These are phyloP conservation scores for Amblyteles armatorius DNA, from an alignment of 2,888 invertebrate species.

Conservation along the genomic window DNA sequence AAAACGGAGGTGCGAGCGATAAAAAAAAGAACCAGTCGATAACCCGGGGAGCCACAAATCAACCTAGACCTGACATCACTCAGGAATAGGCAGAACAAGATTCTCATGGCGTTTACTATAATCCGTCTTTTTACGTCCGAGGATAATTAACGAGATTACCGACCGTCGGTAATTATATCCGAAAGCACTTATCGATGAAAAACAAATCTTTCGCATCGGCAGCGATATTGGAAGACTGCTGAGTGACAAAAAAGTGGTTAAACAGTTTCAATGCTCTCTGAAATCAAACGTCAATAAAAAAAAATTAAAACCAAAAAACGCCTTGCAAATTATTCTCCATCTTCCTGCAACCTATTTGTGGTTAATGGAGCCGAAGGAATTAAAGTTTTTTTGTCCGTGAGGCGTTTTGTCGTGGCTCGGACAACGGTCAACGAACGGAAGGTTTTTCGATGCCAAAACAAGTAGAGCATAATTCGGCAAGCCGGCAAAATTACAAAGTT, in stretches of 20 bases:
- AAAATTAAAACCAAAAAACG: not conserved
- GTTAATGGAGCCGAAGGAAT: not conserved
- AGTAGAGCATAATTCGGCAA: not conserved
- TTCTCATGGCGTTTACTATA: not conserved
- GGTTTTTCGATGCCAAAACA: not conserved
- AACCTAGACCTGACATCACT: constrained; percentile 43
- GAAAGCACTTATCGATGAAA: not conserved
- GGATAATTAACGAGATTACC: not conserved
- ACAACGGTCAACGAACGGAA: not conserved
- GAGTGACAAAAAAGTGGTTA: not conserved
- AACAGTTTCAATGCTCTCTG: not conserved
- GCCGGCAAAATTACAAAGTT: not conserved
- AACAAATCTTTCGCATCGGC: no score
- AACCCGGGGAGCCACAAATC: constrained; percentile 59
- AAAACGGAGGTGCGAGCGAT: not conserved
- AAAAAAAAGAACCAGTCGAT: constrained; percentile 47
- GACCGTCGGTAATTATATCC: not conserved
- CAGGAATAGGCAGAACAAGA: constrained; percentile 16
- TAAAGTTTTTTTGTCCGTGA: not conserved
- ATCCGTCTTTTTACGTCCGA: not conserved
- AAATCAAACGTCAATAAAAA: not conserved
- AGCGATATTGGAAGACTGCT: no score
- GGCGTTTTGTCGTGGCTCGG: not conserved
- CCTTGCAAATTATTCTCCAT: not conserved
- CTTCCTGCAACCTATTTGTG: not conserved